phyloP scores from a whole-genome alignment of 2,113 vertebrate genomes.

The Agapornis roseicollis region DNA sequence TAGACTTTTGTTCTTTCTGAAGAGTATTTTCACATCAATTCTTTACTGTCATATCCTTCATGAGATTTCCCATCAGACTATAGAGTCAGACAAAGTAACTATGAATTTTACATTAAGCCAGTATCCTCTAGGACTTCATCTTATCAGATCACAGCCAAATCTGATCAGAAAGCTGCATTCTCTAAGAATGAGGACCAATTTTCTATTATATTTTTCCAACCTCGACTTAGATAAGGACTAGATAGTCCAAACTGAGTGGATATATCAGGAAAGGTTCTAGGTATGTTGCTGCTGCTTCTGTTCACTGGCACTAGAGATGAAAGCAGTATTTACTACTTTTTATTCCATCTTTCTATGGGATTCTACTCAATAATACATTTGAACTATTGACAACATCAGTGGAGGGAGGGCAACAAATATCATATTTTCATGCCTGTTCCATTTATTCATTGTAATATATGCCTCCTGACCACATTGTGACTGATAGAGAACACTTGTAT shows the following conservation, averaged over 20 bases:
- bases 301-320: neutral
- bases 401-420: neutral
- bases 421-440: neutral
- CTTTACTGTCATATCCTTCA: neutral
- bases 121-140: neutral
- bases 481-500: neutral
- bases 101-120: slow-evolving; percentile 26
- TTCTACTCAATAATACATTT: neutral
- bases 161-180: neutral
- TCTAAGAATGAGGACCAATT: neutral
- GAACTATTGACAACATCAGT: neutral
- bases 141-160: neutral
- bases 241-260: neutral
- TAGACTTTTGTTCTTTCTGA: neutral
- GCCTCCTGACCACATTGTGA: neutral
- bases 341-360: neutral
- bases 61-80: neutral
- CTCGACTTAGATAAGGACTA: neutral
- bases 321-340: neutral
- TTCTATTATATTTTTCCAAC: neutral
- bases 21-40: neutral
- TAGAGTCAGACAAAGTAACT: neutral
- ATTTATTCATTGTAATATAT: neutral
- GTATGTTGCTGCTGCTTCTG: neutral
- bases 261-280: neutral